Base-by-base conservation (phyloP, 2,888 invertebrate genomes). In the Meteorus cinctellus region DNA sequence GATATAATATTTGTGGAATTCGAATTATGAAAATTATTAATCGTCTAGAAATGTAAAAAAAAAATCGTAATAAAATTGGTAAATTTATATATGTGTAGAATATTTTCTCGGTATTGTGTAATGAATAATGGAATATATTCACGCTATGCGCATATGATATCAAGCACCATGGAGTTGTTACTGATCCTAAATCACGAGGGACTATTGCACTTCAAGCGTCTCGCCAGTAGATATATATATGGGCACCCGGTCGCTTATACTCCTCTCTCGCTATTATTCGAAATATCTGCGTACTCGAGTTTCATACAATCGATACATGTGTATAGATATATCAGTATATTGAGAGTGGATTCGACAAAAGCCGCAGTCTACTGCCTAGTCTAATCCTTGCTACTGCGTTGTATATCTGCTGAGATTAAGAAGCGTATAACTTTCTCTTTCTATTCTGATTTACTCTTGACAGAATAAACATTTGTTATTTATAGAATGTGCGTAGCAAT, bases 361-460 rank as follows among this genome's bases (percentile, higher is more conserved):
- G 34, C 63, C 63, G n/a, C 34, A 34, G 29, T 31, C 63, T 63
- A 74, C 75, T 67, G 51, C 69, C 72, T 65, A 69, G 62, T 69
- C 59, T 77, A 72, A 77, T 74, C 77, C 77, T 12, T 70, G 62
- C 36, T n/a, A 19, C 8, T 60, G 41, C 67, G 66, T 68, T 60
- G 27, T 55, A 65, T 70, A 72, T 70, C 48, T 31, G 16, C 36
- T 45, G 74, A 70, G 75, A 77, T 77, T 78, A 76, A 74, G 48
- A 34, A 72, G 74, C 34, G 60, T 65, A 76, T 76, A 74, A 76
- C 62, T 72, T 76, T 68, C 62, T 63, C 67, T 66, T 65, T 67
- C 68, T 63, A 19, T 41, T 66, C 45, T 19, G 45, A 60, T 65
- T 65, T 36, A 41, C 27, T 1, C 14, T 10, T 62, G 29, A 14